phyloP scores from a whole-genome alignment of 1,140 invertebrate species.

The Euura saliciscinereae region DNA sequence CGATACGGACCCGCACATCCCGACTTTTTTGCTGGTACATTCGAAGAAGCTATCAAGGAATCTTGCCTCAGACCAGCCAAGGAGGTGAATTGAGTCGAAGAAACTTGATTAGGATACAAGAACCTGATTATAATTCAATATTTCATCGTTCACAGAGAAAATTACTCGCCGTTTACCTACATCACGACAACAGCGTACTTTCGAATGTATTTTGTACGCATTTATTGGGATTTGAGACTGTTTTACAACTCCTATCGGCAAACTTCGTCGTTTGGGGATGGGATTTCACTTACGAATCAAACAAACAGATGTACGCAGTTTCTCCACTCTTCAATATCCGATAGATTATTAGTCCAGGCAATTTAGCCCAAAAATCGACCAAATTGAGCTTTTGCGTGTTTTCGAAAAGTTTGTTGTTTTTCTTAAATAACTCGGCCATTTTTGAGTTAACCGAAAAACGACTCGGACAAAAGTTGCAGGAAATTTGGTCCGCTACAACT shows the following conservation, averaged over 20 bases:
- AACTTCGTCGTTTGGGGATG: constrained; percentile 95
- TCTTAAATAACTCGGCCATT: too few relatives aligned
- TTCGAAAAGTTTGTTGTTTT: too few relatives aligned
- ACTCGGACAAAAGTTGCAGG: too few relatives aligned
- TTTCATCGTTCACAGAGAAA: constrained; percentile 75
- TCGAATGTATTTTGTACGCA: constrained; percentile 97
- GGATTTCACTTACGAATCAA: constrained; percentile 89
- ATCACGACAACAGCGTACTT: constrained; percentile 91
- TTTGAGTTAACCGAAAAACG: too few relatives aligned
- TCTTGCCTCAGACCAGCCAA: constrained; percentile 85
- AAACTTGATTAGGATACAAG: constrained; percentile 10
- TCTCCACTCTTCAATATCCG: constrained; percentile 18
- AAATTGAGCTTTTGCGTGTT: too few relatives aligned
- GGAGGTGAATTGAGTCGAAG: constrained; percentile 68
- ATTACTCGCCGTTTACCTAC: constrained; percentile 90
- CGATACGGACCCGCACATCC: constrained; percentile 83
- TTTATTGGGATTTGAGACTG: constrained; percentile 86
- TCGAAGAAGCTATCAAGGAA: constrained; percentile 89
- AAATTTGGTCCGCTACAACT: too few relatives aligned
- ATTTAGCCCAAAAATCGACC: too few relatives aligned
- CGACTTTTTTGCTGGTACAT: constrained; percentile 86
- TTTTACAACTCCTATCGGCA: constrained; percentile 82
- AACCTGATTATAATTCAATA: constrained; percentile 19
- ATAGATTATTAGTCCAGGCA: constrained; percentile 10
- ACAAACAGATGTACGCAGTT: constrained; percentile 75